These are phyloP conservation scores for Ailuropoda melanoleuca DNA, from an alignment of 2,113 vertebrate species.

Conservation along the genomic window DNA sequence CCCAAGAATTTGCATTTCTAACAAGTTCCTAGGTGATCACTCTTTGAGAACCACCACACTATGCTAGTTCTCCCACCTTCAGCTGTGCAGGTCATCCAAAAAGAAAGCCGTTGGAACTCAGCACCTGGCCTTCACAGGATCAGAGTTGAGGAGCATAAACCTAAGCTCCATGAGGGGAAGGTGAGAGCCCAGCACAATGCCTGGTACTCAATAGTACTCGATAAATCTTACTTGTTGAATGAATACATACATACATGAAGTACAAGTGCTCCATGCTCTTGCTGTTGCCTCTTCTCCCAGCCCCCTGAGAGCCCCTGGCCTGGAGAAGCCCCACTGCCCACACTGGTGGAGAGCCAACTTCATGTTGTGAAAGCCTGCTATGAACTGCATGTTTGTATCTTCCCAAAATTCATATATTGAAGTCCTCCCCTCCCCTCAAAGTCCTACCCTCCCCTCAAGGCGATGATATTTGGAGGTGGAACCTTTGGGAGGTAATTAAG, in stretches of 20 bases:
- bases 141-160: not conserved
- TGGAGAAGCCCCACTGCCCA: not conserved
- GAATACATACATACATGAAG: not conserved
- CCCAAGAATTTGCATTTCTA: not conserved
- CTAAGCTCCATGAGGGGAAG: not conserved
- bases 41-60: not conserved
- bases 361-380: not conserved
- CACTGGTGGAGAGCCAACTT: not conserved
- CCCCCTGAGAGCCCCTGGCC: not conserved
- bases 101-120: not conserved
- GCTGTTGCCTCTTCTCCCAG: not conserved
- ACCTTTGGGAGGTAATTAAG: not conserved
- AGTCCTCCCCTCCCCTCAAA: not conserved
- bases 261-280: not conserved
- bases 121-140: not conserved
- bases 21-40: not conserved
- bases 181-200: not conserved
- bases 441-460: not conserved
- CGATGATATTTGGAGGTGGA: not conserved
- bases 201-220: not conserved
- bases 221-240: not conserved
- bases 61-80: not conserved
- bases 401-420: not conserved
- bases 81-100: not conserved
- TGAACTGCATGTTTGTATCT: not conserved